A percentile compares a stretch with the other conserved stretches of the same genome.
phyloP scores from a whole-genome alignment of 2,113 vertebrate species.

The Rhizomys pruinosus region DNA sequence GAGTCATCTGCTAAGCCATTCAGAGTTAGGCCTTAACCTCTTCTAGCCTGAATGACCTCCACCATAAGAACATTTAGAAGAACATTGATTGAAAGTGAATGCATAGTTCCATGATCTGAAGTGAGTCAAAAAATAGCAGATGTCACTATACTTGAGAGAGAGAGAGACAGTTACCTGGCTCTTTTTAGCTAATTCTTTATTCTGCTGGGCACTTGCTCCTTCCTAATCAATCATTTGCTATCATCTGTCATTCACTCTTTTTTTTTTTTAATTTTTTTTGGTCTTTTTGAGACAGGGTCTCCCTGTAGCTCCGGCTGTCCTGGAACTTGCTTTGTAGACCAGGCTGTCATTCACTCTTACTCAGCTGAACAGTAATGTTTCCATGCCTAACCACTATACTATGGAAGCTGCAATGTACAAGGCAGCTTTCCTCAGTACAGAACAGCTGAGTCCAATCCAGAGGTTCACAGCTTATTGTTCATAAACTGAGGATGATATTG shows the following conservation, averaged over 20 bases:
- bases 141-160: not conserved
- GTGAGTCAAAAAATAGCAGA: not conserved
- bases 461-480: not conserved
- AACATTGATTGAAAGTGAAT: not conserved
- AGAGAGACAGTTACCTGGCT: no score
- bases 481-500: not conserved
- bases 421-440: not conserved
- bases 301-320: no score
- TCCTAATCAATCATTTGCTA: not conserved
- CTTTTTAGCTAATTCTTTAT: not conserved
- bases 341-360: no score
- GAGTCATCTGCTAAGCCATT: not conserved
- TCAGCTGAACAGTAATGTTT: not conserved
- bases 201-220: not conserved
- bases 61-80: not conserved
- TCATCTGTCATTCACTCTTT: not conserved
- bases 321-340: no score
- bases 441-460: not conserved
- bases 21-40: not conserved
- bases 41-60: not conserved
- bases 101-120: not conserved
- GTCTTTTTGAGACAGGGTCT: no score
- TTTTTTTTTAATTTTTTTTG: no score
- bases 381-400: not conserved
- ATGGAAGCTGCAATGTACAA: not conserved